Conservation (phyloP, 2,113 vertebrate species). For the Terrapene triunguis region DNA sequence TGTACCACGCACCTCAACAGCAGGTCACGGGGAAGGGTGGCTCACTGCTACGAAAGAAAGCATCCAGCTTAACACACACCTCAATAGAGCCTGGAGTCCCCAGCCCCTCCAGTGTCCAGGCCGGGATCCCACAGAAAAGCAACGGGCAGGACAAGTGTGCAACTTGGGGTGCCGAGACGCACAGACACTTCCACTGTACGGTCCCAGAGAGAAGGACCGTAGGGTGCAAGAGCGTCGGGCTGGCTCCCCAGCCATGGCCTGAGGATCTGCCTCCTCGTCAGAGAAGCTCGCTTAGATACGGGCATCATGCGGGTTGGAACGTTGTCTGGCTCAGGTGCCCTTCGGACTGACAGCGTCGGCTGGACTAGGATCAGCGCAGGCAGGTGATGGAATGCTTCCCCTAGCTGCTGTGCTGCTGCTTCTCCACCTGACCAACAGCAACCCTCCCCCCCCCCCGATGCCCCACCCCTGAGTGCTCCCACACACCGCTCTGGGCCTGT, state of each 20-base stretch:
- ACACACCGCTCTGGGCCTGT: neutral
- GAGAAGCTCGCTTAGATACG: neutral
- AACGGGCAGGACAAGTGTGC: neutral
- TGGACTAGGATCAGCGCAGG: neutral
- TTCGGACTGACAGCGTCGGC: neutral
- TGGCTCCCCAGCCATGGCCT: neutral
- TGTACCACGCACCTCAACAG: rapidly evolving
- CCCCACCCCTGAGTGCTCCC: too few relatives aligned
- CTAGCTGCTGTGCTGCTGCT: neutral
- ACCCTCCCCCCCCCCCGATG: neutral
- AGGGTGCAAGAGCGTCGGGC: neutral
- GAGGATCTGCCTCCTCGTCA: neutral
- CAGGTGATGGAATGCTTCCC: neutral
- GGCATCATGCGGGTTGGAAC: neutral
- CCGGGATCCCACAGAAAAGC: neutral
- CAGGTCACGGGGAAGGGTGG: rapidly evolving
- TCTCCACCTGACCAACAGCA: neutral
- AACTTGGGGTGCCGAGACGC: neutral
- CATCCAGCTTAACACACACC: neutral
- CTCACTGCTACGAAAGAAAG: neutral
- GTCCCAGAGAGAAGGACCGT: neutral
- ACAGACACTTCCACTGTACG: neutral
- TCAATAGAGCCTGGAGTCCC: neutral
- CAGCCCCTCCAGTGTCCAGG: neutral
- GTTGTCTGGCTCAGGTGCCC: neutral